Evolutionary conservation across 2,888 invertebrate genomes (phyloP).

Genomic region (Adineta ricciae): DNA sequence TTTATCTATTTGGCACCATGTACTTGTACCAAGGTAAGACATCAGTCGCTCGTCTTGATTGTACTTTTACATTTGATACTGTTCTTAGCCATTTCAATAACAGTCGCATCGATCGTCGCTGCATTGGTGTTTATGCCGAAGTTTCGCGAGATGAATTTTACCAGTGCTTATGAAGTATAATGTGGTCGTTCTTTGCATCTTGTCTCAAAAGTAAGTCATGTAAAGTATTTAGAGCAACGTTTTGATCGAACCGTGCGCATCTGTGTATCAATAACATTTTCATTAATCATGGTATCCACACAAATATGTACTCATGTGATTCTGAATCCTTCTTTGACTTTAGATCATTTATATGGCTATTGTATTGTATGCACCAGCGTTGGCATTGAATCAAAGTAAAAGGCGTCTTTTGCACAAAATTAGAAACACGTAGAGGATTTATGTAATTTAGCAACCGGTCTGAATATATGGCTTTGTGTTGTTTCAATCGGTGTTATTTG

Average conservation of each 20-base stretch:
- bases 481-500: slow-evolving; percentile 46
- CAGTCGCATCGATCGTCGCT: slow-evolving; percentile 52
- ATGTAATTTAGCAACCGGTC: too few relatives aligned
- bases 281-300: too few relatives aligned
- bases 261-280: too few relatives aligned
- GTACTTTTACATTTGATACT: too few relatives aligned
- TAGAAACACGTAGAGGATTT: too few relatives aligned
- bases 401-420: too few relatives aligned
- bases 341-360: slow-evolving; percentile 55
- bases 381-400: slow-evolving; percentile 54
- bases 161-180: slow-evolving; percentile 41
- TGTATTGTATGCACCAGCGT: slow-evolving; percentile 74
- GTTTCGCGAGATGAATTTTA: slow-evolving; percentile 41
- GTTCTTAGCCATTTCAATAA: neutral
- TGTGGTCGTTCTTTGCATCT: neutral
- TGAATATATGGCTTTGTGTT: slow-evolving; percentile 41
- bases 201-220: slow-evolving; percentile 21
- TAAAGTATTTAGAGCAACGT: slow-evolving; percentile 71
- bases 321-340: too few relatives aligned
- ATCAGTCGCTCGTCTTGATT: too few relatives aligned
- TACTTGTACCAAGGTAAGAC: slow-evolving; percentile 11
- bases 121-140: slow-evolving; percentile 42
- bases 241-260: slow-evolving; percentile 69
- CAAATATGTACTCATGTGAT: too few relatives aligned
- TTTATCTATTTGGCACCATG: slow-evolving; percentile 26